A percentile compares a stretch with the other conserved stretches of the same genome.
These are phyloP conservation scores for Sphaeramia orbicularis DNA, from an alignment of 2,797 vertebrate genomes.

Conservation along the genomic window DNA sequence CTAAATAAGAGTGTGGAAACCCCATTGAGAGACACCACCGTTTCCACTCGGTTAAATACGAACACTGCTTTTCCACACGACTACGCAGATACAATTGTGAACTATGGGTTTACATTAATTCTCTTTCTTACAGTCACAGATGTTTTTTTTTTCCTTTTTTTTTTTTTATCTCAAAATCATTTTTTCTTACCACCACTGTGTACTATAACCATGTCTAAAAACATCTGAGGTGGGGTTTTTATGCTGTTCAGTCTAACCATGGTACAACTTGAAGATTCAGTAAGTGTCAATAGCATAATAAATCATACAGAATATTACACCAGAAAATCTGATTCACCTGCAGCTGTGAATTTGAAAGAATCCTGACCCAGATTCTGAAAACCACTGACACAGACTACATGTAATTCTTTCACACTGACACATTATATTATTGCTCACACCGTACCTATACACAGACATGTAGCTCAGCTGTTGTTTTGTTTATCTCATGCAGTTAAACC, in stretches of 20 bases:
- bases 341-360: conserved; percentile 34
- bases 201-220: conserved; percentile 14
- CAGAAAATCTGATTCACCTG: conserved; percentile 19
- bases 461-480: conserved; percentile 12
- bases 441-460: neutral
- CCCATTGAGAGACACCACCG: conserved; percentile 37
- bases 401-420: conserved; percentile 23
- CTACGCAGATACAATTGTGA: conserved; percentile 27
- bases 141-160: conserved; percentile 34
- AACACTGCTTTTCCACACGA: conserved; percentile 49
- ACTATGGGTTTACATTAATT: conserved; percentile 38
- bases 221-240: neutral
- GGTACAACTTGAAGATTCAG: conserved; percentile 3
- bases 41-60: conserved; percentile 57
- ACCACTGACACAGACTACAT: conserved; percentile 23
- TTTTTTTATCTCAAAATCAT: neutral
- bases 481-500: conserved; percentile 4
- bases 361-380: conserved; percentile 51
- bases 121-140: conserved; percentile 23
- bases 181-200: neutral
- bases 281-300: conserved; percentile 18
- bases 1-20: conserved; percentile 51
- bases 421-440: conserved; percentile 36
- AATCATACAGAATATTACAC: conserved; percentile 34
- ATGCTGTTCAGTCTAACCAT: conserved; percentile 1